Conservation (phyloP, 2,113 vertebrate genomes). For the Tachysurus fulvidraco region DNA sequence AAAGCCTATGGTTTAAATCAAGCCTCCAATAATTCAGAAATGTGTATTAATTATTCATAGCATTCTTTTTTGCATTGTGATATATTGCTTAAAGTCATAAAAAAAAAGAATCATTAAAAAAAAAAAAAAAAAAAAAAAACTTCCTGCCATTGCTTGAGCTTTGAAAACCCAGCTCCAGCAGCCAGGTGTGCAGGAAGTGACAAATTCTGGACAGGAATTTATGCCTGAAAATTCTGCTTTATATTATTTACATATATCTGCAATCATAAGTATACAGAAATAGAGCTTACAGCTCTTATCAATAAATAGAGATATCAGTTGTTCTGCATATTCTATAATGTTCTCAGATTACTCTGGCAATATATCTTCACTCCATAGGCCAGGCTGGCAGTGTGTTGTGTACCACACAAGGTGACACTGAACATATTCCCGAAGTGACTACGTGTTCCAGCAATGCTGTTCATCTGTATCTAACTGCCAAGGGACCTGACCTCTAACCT, state of each 20-base stretch:
- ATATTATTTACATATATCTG: neutral
- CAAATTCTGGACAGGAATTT: neutral
- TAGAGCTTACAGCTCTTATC: neutral
- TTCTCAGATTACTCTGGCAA: neutral
- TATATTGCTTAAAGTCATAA: neutral
- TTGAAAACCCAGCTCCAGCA: neutral
- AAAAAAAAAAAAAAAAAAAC: neutral
- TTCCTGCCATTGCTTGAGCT: neutral
- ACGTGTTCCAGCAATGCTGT: neutral
- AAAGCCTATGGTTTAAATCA: neutral
- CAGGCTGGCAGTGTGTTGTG: neutral
- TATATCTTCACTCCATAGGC: neutral
- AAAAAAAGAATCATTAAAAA: neutral
- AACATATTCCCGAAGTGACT: conserved; percentile 11
- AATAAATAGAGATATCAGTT: neutral
- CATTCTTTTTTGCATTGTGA: neutral
- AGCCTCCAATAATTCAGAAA: neutral
- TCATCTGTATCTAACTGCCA: neutral
- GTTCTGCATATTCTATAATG: neutral
- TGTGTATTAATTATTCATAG: neutral
- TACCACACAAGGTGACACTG: conserved; percentile 1
- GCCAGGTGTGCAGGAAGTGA: neutral
- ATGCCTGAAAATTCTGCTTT: neutral
- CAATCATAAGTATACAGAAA: neutral
- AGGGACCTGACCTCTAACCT: conserved; percentile 23